Base-by-base conservation (phyloP, 2,888 invertebrate species). In the Pedicia rivosa region DNA sequence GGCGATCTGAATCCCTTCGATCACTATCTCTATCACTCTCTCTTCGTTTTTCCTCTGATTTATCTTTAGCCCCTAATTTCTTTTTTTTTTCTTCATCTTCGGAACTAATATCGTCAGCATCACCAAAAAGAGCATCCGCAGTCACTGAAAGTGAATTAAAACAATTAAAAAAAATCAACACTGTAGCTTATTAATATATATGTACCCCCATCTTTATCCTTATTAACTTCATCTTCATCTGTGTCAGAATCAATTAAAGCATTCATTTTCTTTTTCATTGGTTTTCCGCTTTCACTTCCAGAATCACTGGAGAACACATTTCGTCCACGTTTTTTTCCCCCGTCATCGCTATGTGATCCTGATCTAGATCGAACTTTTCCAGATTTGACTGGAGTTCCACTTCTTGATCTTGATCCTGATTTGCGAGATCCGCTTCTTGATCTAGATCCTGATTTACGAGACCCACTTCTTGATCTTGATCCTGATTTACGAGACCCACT, bases 71-170 rank as follows among this genome's bases (percentile, higher is more conserved):
- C n/a, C n/a, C n/a, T n/a, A n/a, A n/a, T n/a, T n/a, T n/a, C n/a
- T n/a, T n/a, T n/a, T n/a, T n/a, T 7, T 25, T 26, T 5, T 65
- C 73, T 40, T 82, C 86, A 47, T 86, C 84, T 45, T 88, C 90
- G 6, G 82, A 77, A 54, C 87, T 88, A 31, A 91, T 91, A 55
- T 91, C 91, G 42, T 88, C 81, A 12, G 90, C 91, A 62, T 91
- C 91, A 9, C 92, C 92, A 60, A 92, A 92, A 19, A 92, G 65
- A 7, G 84, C 87, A 44, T 81, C 81, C 1, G 87, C 83, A 20
- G 76, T 78, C 20, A 46, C 43, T n/a, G n/a, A n/a, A n/a, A n/a
- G n/a, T n/a, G n/a, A n/a, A n/a, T n/a, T n/a, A n/a, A n/a, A n/a
- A n/a, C n/a, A n/a, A n/a, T n/a, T n/a, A n/a, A n/a, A n/a, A n/a